These are phyloP conservation scores for Phortica variegata DNA, from an alignment of 1,140 invertebrate genomes.

Conservation along the genomic window DNA sequence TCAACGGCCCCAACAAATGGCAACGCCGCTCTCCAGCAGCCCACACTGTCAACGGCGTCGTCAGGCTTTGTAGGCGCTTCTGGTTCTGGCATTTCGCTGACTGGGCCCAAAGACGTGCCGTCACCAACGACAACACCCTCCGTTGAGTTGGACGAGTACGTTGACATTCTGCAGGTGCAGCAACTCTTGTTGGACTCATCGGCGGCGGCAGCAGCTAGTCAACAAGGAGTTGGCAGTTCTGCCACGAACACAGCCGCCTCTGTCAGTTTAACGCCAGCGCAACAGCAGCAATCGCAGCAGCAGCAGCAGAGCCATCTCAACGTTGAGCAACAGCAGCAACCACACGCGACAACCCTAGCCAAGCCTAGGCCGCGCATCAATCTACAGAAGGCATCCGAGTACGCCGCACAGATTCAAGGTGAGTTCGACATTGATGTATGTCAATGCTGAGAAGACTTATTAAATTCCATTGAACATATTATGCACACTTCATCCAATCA, in stretches of 20 bases:
- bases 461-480: too few species aligned
- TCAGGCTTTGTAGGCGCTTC: not conserved
- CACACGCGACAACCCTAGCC: slow-evolving; percentile 21
- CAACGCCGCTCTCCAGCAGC: too few species aligned
- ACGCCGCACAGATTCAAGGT: slow-evolving; percentile 49
- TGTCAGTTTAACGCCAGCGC: slow-evolving; percentile 4
- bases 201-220: slow-evolving; percentile 27
- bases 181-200: slow-evolving; percentile 59
- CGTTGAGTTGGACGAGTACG: slow-evolving; percentile 58
- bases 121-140: not conserved
- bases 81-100: too few species aligned
- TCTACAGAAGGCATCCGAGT: slow-evolving; percentile 52
- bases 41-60: not conserved
- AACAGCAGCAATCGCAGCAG: slow-evolving; percentile 1
- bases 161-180: slow-evolving; percentile 61
- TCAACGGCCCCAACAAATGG: slow-evolving; percentile 5
- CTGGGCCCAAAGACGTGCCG: not conserved
- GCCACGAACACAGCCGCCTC: not conserved
- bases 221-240: slow-evolving; percentile 10
- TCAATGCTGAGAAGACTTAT: too few species aligned
- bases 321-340: slow-evolving; percentile 17
- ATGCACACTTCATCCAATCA: too few species aligned
- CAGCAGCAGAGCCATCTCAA: slow-evolving; percentile 17
- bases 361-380: slow-evolving; percentile 50
- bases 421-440: too few species aligned